Evolutionary conservation across 2,797 vertebrate genomes (phyloP), one percentile per base, ranked within the genome.

Genomic region (Fratercula arctica): DNA sequence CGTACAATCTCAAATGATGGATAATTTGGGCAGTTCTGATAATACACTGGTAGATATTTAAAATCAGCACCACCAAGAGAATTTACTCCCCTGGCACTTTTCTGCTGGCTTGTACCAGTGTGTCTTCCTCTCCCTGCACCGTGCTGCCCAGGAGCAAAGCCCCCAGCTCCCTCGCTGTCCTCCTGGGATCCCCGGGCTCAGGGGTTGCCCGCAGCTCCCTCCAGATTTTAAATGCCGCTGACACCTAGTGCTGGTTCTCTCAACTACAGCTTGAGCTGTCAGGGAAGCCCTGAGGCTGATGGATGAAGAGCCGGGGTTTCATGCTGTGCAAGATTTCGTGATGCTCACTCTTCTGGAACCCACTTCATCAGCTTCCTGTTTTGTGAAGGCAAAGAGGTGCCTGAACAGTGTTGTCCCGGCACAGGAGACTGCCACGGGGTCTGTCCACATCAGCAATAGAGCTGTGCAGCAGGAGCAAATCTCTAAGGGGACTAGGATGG

Each of bases 111-210:
- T 29, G 39, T 17, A 50, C 31, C 18, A 15, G 10, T n/a, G 76
- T 4, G 33, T 43, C 11, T 39, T 16, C 17, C 26, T 29, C n/a
- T 68, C 45, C n/a, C 77, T 20, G 45, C 39, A 4, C 72, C 11
- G 50, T 3, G 4, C 46, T 56, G 68, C 37, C 29, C 45, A 7
- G n/a, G 29, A 64, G 50, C 2, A 0, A 48, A 70, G 45, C 7
- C 35, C 35, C 17, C n/a, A n/a, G 45, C 20, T 11, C 35, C 35
- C 5, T 7, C 5, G 0, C 31, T 69, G 20, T 20, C 48, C 54
- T 39, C 25, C 10, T 1, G 2, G 31, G 10, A 5, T 37, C 25
- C 29, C 28, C 4, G 0, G 23, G 9, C 35, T 70, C 50, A 2
- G 24, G 24, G 20, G 9, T 14, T 59, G 39, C 45, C 45, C 21